These are phyloP conservation scores for Lacerta bilineata DNA, from an alignment of 2,797 vertebrate genomes.

Conservation along the genomic window DNA sequence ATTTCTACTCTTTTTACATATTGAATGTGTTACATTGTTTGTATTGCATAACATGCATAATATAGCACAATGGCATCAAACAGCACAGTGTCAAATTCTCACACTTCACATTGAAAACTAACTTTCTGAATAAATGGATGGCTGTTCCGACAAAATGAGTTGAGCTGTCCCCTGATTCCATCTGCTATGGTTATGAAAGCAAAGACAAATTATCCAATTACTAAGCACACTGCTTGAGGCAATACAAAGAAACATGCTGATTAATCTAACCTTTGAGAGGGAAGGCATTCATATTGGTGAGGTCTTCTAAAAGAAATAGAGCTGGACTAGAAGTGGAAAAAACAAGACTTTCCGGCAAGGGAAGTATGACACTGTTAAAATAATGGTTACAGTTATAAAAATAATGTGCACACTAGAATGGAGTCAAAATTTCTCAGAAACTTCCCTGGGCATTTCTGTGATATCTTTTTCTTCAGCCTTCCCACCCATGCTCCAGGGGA, in stretches of 20 bases:
- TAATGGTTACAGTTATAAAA: not conserved
- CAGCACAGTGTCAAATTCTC: not conserved
- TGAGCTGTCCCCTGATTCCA: conserved; percentile 69
- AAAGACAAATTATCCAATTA: conserved; percentile 81
- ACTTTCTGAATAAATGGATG: conserved; percentile 54
- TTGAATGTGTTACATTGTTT: not conserved
- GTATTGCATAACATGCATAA: not conserved
- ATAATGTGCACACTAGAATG: not conserved
- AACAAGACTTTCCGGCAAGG: conserved; percentile 59
- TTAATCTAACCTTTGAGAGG: conserved; percentile 70
- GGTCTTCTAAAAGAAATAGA: conserved; percentile 63
- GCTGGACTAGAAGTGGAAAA: conserved; percentile 49
- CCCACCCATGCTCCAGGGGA: no score
- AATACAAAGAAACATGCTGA: conserved; percentile 72
- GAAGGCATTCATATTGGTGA: conserved; percentile 54
- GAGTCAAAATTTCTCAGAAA: not conserved
- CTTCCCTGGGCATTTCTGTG: not conserved
- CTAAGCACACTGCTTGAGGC: conserved; percentile 70
- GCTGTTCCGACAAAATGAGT: conserved; percentile 65
- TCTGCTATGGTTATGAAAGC: conserved; percentile 69
- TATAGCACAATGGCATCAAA: not conserved
- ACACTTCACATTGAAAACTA: not conserved
- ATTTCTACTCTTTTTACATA: conserved; percentile 5
- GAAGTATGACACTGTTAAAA: conserved; percentile 10
- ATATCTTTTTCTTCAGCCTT: no score